These are phyloP conservation scores for Girardinus metallicus DNA, from an alignment of 2,797 vertebrate species.

Conservation along the genomic window DNA sequence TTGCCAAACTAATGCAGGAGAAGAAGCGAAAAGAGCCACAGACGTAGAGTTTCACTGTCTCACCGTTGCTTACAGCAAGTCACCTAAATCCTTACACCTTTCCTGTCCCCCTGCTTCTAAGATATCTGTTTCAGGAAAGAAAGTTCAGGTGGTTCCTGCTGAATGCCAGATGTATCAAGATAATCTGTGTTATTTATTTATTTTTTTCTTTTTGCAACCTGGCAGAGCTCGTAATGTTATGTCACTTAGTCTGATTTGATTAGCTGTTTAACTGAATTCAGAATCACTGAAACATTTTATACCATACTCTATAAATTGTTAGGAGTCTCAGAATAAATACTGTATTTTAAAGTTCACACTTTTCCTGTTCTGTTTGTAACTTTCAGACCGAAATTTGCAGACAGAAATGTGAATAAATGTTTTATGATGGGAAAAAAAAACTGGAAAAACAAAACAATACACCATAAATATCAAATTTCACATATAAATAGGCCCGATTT, in stretches of 20 bases:
- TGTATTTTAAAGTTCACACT: background rate
- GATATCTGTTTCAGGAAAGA: background rate
- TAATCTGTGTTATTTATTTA: background rate
- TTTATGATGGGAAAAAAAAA: background rate
- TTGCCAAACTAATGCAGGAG: background rate
- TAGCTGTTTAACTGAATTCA: background rate
- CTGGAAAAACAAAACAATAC: background rate
- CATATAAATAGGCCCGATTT: background rate
- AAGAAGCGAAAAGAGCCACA: background rate
- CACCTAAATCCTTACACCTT: background rate
- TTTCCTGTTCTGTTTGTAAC: background rate
- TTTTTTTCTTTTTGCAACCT: background rate
- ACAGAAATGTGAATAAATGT: background rate
- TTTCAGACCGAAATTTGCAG: background rate
- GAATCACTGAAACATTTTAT: background rate
- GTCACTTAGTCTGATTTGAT: background rate
- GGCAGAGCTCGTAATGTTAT: background rate
- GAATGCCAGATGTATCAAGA: constrained; percentile 1
- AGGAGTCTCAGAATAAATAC: background rate
- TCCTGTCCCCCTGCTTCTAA: background rate
- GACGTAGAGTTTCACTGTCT: background rate
- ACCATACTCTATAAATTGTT: background rate
- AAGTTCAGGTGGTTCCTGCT: background rate
- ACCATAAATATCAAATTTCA: background rate
- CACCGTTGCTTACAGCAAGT: background rate